phyloP scores from a whole-genome alignment of 2,113 vertebrate species.

The Planiliza haematocheilus region DNA sequence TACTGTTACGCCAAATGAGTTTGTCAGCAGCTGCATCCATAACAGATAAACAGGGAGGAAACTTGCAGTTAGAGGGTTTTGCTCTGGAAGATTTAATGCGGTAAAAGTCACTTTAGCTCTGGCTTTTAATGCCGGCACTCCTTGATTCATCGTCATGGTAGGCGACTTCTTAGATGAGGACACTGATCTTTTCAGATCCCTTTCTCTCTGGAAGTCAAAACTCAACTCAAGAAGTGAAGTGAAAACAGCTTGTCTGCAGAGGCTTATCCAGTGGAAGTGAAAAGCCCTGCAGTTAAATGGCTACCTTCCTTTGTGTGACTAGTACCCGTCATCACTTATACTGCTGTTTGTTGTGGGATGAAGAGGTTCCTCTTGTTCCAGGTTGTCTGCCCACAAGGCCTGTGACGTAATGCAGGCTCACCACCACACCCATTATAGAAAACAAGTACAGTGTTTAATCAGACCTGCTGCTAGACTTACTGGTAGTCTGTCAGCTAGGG shows the following conservation, averaged over 20 bases:
- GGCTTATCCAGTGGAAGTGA: conserved; percentile 35
- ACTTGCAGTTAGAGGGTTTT: conserved; percentile 24
- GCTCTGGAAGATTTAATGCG: conserved; percentile 4
- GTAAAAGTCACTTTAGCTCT: neutral
- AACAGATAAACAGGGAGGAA: conserved; percentile 31
- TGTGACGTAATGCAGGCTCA: conserved; percentile 4
- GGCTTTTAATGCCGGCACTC: neutral
- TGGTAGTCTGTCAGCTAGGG: conserved; percentile 28
- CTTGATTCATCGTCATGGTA: conserved; percentile 6
- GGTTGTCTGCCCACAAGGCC: conserved; percentile 43
- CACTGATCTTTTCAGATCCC: conserved; percentile 25
- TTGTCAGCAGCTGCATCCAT: conserved; percentile 72
- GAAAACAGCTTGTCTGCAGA: conserved; percentile 46
- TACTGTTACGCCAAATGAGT: conserved; percentile 62
- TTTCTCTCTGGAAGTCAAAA: conserved; percentile 53
- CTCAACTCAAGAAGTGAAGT: conserved; percentile 51
- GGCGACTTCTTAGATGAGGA: conserved; percentile 36
- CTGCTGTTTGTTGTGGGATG: conserved; percentile 50
- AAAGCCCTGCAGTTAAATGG: conserved; percentile 51
- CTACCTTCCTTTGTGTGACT: conserved; percentile 50
- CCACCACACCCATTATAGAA: neutral
- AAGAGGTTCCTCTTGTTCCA: conserved; percentile 45
- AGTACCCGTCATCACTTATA: conserved; percentile 51
- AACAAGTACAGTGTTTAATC: conserved; percentile 29
- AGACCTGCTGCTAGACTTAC: conserved; percentile 36